These are phyloP conservation scores for Muraenolepis orangiensis DNA, from an alignment of 2,797 vertebrate genomes.

Conservation along the genomic window DNA sequence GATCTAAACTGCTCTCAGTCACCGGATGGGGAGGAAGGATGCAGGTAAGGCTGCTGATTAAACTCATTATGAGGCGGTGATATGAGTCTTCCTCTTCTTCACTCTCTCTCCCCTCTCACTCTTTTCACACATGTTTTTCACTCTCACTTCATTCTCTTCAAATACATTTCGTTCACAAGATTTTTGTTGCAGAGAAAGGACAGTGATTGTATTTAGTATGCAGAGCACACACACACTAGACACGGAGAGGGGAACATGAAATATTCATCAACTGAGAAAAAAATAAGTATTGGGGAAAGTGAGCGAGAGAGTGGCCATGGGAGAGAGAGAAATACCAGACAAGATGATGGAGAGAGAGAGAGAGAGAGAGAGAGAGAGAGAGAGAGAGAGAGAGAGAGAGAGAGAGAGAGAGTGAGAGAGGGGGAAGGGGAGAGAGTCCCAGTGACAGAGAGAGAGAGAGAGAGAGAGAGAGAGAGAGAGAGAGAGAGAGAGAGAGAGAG, in stretches of 20 bases:
- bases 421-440: no score
- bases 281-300: slow-evolving; percentile 37
- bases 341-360: neutral
- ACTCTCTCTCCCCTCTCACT: neutral
- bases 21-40: no score
- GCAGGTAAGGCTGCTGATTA: no score
- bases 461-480: slow-evolving; percentile 7
- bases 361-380: slow-evolving; percentile 5
- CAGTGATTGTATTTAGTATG: slow-evolving; percentile 62
- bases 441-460: no score
- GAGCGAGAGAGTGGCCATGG: no score
- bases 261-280: slow-evolving; percentile 63
- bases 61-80: no score
- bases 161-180: slow-evolving; percentile 48
- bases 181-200: slow-evolving; percentile 32
- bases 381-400: neutral
- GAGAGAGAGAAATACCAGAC: neutral
- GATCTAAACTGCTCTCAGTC: no score
- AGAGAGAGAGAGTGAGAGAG: neutral
- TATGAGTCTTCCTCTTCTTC: no score
- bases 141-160: slow-evolving; percentile 43
- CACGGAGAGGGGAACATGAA: slow-evolving; percentile 61
- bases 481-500: neutral
- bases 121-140: slow-evolving; percentile 15
- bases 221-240: slow-evolving; percentile 51